phyloP scores from a whole-genome alignment of 2,113 vertebrate genomes.

The Papio anubis region DNA sequence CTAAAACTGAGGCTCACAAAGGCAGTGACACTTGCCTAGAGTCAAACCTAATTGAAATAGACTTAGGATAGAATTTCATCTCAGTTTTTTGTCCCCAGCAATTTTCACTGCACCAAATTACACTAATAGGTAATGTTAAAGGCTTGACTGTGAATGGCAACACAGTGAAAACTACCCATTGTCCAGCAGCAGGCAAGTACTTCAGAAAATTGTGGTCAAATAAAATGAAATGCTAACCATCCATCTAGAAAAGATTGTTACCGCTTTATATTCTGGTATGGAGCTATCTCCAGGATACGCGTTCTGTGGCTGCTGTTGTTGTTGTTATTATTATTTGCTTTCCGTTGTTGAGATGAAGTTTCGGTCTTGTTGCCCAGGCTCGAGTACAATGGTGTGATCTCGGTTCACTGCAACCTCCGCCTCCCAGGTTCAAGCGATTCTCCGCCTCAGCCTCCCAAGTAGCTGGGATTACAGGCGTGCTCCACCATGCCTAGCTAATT shows the following conservation, averaged over 20 bases:
- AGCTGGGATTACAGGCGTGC: too few relatives aligned
- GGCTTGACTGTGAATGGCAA: neutral
- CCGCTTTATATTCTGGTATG: neutral
- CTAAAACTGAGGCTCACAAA: neutral
- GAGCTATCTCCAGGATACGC: neutral
- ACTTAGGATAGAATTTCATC: neutral
- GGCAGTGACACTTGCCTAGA: neutral
- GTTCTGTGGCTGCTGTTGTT: neutral
- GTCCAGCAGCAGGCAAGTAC: neutral
- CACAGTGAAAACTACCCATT: neutral
- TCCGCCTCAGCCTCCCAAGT: too few relatives aligned
- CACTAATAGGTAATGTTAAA: neutral
- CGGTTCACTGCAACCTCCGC: too few relatives aligned
- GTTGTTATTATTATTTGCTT: too few relatives aligned
- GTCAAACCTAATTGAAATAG: neutral
- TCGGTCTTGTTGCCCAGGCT: too few relatives aligned
- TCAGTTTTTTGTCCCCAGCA: neutral
- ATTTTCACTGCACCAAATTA: neutral
- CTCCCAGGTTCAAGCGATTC: too few relatives aligned
- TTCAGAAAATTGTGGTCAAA: neutral
- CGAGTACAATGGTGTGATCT: too few relatives aligned
- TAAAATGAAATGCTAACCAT: neutral
- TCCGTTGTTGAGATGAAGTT: too few relatives aligned
- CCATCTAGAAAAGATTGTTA: neutral
- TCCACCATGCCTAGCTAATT: too few relatives aligned